Evolutionary conservation across 2,888 invertebrate species (phyloP).

Genomic region (Ferdinandea cuprea): DNA sequence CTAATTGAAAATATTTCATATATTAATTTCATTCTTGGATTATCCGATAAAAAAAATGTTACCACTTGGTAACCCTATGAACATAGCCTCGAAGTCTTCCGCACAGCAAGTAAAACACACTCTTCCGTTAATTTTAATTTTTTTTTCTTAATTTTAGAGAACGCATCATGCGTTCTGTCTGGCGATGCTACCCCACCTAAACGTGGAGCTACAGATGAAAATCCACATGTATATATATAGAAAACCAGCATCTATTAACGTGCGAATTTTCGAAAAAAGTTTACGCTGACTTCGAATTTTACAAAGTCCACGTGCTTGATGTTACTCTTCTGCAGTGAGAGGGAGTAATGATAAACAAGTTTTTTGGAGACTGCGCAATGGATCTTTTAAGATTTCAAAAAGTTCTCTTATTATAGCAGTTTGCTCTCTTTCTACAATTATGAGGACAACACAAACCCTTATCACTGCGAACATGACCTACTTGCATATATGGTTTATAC

Average conservation of each 20-base stretch:
- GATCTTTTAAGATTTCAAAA: background rate
- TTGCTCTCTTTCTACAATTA: constrained; percentile 6
- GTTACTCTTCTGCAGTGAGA: background rate
- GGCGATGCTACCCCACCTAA: constrained; percentile 12
- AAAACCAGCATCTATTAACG: constrained; percentile 8
- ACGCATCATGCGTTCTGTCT: constrained; percentile 46
- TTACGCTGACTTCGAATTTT: constrained; percentile 43
- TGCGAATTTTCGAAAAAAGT: constrained; percentile 36
- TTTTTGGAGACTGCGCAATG: constrained; percentile 28
- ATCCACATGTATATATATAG: no score
- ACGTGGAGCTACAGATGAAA: constrained; percentile 15
- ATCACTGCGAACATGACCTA: constrained; percentile 48
- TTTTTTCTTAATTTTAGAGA: background rate
- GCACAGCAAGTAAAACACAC: no score
- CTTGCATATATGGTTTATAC: constrained; percentile 5
- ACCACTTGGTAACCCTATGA: no score
- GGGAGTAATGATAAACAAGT: constrained; percentile 48
- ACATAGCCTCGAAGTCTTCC: background rate
- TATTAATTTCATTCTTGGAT: no score
- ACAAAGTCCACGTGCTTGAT: constrained; percentile 49
- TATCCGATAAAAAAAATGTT: no score
- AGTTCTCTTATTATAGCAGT: constrained; percentile 19
- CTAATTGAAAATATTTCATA: no score
- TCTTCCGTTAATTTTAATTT: background rate
- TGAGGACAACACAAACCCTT: background rate